phyloP scores from a whole-genome alignment of 2,797 vertebrate species.

The Acanthiza pusilla region DNA sequence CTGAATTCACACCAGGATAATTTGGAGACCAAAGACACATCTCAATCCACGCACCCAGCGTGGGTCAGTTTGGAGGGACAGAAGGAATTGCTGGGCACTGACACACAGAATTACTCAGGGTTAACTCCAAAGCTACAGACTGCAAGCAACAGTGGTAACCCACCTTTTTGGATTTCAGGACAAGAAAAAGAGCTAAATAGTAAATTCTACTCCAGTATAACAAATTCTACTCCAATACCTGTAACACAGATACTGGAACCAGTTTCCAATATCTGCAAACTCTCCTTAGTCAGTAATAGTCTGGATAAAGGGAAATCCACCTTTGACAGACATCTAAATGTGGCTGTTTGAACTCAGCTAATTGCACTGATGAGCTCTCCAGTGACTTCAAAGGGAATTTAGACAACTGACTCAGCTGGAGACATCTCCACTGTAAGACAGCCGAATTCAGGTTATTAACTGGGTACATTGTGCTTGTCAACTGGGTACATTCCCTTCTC shows the following conservation, averaged over 20 bases:
- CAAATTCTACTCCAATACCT: neutral
- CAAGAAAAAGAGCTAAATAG: neutral
- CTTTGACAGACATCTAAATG: neutral
- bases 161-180: neutral
- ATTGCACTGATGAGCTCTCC: neutral
- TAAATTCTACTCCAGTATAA: neutral
- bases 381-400: neutral
- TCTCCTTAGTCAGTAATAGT: neutral
- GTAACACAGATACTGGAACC: rapidly evolving
- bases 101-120: neutral
- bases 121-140: neutral
- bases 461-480: neutral
- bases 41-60: neutral
- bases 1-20: neutral
- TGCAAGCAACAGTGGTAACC: neutral
- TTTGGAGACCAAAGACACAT: neutral
- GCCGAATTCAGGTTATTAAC: neutral
- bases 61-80: neutral
- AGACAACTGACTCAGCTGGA: neutral
- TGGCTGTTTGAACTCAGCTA: neutral
- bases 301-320: neutral
- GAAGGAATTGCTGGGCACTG: neutral
- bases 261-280: neutral
- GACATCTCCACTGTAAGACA: neutral
- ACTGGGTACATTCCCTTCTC: neutral